These are phyloP conservation scores for Limnephilus auricula DNA, from an alignment of 2,888 invertebrate genomes.

Conservation along the genomic window DNA sequence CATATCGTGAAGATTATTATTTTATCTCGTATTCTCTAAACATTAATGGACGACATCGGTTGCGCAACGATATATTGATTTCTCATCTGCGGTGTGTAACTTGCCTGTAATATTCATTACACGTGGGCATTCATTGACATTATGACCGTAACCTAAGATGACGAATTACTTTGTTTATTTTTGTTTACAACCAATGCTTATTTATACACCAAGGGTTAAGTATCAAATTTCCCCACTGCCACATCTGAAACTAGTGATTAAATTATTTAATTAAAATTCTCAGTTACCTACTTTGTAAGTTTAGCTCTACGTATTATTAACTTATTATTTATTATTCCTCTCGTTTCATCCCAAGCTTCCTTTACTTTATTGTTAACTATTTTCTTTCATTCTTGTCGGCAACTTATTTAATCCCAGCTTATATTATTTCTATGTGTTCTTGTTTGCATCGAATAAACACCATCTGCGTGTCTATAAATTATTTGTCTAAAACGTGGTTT, in stretches of 20 bases:
- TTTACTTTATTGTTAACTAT: neutral
- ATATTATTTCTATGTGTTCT: neutral
- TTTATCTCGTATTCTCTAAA: neutral
- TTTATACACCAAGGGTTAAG: neutral
- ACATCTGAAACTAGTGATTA: neutral
- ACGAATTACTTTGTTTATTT: neutral
- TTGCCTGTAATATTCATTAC: neutral
- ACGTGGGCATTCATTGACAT: neutral
- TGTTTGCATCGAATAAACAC: neutral
- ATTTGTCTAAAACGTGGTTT: neutral
- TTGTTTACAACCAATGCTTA: neutral
- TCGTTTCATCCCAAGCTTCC: neutral
- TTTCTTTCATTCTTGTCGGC: neutral
- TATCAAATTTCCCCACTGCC: neutral
- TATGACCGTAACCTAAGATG: slow-evolving; percentile 21
- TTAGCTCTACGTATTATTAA: too few species aligned
- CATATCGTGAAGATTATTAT: neutral
- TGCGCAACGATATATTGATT: slow-evolving; percentile 16
- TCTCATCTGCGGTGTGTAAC: slow-evolving; percentile 5
- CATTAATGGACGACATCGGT: neutral
- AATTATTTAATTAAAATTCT: neutral
- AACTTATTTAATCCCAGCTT: neutral
- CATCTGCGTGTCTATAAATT: neutral
- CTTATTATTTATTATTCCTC: neutral
- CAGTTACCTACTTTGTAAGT: neutral